phyloP scores from a whole-genome alignment of 2,888 invertebrate genomes.

The Lasioglossum zephyrum region DNA sequence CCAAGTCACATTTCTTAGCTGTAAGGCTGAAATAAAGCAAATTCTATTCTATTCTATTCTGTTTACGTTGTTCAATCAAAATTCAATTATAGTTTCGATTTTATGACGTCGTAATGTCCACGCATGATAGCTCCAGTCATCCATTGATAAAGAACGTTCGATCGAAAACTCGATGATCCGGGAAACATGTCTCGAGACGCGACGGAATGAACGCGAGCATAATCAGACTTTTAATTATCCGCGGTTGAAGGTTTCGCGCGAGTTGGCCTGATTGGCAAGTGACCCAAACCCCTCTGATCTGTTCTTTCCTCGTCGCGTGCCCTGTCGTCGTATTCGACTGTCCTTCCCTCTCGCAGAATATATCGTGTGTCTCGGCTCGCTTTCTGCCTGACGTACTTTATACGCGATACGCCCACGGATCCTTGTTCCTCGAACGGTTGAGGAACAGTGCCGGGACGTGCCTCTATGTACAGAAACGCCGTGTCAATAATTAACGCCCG shows the following conservation, averaged over 20 bases:
- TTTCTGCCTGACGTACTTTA: conserved; percentile 62
- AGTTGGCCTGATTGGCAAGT: conserved; percentile 69
- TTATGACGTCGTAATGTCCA: background rate
- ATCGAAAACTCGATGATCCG: background rate
- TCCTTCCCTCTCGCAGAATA: conserved; percentile 11
- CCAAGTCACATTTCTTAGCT: too few relatives aligned
- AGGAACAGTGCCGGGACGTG: conserved; percentile 30
- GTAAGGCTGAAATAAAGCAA: too few relatives aligned
- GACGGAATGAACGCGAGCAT: conserved; percentile 59
- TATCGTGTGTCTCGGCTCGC: conserved; percentile 36
- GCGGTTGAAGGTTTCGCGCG: conserved; percentile 58
- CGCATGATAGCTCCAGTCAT: background rate
- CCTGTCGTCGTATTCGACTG: background rate
- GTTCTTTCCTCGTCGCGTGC: conserved; percentile 21
- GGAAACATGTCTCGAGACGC: background rate
- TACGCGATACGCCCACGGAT: conserved; percentile 58
- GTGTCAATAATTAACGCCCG: conserved; percentile 75
- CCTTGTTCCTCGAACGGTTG: conserved; percentile 48
- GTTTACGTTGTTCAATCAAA: background rate
- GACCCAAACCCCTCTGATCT: conserved; percentile 59
- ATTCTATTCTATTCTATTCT: too few relatives aligned
- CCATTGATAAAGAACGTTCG: background rate
- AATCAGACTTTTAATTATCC: conserved; percentile 78
- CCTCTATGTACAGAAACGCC: conserved; percentile 50
- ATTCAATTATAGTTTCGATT: background rate